Conservation (phyloP, 2,797 vertebrate species). For the Sebastes minor region DNA sequence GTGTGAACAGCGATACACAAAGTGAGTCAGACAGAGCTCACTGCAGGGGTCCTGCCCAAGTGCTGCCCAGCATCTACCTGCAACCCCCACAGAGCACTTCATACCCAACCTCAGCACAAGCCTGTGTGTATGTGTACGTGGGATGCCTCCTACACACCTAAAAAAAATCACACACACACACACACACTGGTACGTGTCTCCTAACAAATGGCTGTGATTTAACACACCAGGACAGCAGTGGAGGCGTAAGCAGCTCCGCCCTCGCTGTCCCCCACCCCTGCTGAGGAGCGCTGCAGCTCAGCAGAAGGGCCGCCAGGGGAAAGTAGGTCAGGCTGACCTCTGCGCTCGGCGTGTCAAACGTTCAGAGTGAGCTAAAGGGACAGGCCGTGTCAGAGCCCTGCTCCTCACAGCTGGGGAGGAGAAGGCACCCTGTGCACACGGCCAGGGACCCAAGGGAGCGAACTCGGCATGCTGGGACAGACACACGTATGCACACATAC, state of each 20-base stretch:
- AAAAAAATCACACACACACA: slow-evolving; percentile 20
- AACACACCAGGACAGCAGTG: slow-evolving; percentile 79
- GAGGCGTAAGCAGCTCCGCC: slow-evolving; percentile 75
- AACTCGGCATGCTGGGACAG: slow-evolving; percentile 54
- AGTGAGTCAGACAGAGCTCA: slow-evolving; percentile 80
- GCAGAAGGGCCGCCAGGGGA: slow-evolving; percentile 74
- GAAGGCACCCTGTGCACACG: slow-evolving; percentile 56
- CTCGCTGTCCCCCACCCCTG: slow-evolving; percentile 52
- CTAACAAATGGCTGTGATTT: slow-evolving; percentile 76
- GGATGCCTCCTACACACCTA: slow-evolving; percentile 63
- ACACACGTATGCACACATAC: slow-evolving; percentile 56
- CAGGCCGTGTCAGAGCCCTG: slow-evolving; percentile 78
- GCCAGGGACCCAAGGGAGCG: slow-evolving; percentile 62
- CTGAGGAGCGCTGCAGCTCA: slow-evolving; percentile 66
- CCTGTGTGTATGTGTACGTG: slow-evolving; percentile 10
- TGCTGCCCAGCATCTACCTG: slow-evolving; percentile 79
- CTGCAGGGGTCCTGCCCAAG: slow-evolving; percentile 75
- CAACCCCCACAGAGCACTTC: slow-evolving; percentile 76
- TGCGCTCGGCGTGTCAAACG: slow-evolving; percentile 73
- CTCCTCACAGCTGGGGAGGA: slow-evolving; percentile 77
- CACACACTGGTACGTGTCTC: slow-evolving; percentile 59
- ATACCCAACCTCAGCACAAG: slow-evolving; percentile 56
- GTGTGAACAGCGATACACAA: slow-evolving; percentile 70
- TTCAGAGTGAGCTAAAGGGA: slow-evolving; percentile 81
- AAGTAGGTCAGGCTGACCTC: slow-evolving; percentile 83